These are phyloP conservation scores for Drosophila ercepeae DNA, from an alignment of 1,140 invertebrate genomes.

Conservation along the genomic window DNA sequence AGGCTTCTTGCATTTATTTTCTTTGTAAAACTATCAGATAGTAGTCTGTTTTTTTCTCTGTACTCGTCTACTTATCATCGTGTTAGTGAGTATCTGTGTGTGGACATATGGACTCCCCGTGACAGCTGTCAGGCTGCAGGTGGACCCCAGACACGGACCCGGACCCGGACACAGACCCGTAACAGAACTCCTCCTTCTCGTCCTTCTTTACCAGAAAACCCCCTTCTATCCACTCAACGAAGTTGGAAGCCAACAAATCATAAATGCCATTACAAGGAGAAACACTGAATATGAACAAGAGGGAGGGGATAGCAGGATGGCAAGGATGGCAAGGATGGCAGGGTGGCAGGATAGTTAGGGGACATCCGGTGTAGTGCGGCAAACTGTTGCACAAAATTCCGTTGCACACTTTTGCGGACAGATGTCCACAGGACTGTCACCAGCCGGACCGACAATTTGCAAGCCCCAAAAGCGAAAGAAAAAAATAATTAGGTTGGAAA, in stretches of 20 bases:
- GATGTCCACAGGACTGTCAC: constrained; percentile 9
- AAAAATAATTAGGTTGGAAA: constrained; percentile 20
- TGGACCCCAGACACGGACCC: constrained; percentile 3
- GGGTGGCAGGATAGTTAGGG: not conserved
- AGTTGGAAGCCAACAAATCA: constrained; percentile 64
- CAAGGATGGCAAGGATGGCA: too few species aligned
- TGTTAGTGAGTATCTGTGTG: not conserved
- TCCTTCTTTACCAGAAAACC: not conserved
- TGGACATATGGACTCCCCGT: constrained; percentile 35
- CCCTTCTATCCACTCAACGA: constrained; percentile 7
- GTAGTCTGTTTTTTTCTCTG: not conserved
- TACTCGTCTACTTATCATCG: constrained; percentile 10
- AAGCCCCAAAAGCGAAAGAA: not conserved
- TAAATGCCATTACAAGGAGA: constrained; percentile 64
- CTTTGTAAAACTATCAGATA: too few species aligned
- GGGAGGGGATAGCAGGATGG: too few species aligned
- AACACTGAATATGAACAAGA: constrained; percentile 6
- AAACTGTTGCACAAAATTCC: constrained; percentile 42
- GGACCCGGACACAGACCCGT: not conserved
- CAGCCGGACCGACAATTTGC: not conserved
- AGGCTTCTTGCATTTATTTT: too few species aligned
- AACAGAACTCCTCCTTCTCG: too few species aligned
- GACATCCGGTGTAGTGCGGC: constrained; percentile 1
- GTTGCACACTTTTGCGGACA: constrained; percentile 19
- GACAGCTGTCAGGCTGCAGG: constrained; percentile 52